Percentiles rank a stretch among this genome's conserved stretches.
phyloP scores from a whole-genome alignment of 2,797 vertebrate species.

The Taeniopygia guttata region DNA sequence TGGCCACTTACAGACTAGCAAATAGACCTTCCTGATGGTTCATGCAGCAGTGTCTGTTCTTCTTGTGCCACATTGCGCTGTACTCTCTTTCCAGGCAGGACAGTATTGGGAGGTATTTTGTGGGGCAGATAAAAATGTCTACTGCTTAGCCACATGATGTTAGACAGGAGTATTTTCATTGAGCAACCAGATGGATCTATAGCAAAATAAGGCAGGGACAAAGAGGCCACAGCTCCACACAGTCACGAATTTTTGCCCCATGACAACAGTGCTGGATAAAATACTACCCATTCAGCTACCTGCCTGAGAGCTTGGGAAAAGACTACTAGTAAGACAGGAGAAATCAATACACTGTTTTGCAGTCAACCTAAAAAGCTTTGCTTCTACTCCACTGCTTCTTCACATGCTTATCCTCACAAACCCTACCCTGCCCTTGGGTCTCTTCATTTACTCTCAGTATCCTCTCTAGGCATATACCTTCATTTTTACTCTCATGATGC shows the following conservation, averaged over 20 bases:
- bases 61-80: rapidly evolving
- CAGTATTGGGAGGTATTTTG: background rate
- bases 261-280: background rate
- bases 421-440: slow-evolving; percentile 20
- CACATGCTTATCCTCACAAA: slow-evolving; percentile 23
- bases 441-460: slow-evolving; percentile 30
- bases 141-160: background rate
- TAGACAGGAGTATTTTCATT: background rate
- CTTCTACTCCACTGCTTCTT: background rate
- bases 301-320: background rate
- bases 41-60: background rate
- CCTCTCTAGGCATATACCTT: slow-evolving; percentile 19
- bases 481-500: slow-evolving; percentile 33
- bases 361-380: background rate
- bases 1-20: background rate
- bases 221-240: background rate
- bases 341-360: background rate
- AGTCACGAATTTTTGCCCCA: background rate
- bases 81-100: background rate
- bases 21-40: background rate
- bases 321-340: background rate
- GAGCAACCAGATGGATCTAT: rapidly evolving
- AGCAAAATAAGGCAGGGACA: background rate
- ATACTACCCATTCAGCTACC: background rate
- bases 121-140: background rate